Base-by-base conservation (phyloP, 2,113 vertebrate genomes). In the Platichthys stellatus region DNA sequence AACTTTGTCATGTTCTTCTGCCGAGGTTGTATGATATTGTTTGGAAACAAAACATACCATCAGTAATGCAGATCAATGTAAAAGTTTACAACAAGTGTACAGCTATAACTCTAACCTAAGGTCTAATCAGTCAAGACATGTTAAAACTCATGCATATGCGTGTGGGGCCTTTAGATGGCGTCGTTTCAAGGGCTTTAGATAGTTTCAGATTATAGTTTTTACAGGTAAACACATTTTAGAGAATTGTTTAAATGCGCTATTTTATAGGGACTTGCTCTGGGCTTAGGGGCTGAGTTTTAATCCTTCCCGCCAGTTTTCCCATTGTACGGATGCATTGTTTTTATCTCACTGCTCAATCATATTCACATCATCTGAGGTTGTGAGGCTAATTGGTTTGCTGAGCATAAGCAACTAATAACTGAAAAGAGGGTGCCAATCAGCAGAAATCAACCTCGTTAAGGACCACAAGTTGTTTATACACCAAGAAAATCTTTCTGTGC, bases 381-480 rank as follows among this genome's bases (percentile, higher is more conserved):
- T 81, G 70, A 21, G 35, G 72, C 79, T 86, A 90, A 88, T 89
- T 90, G 49, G 78, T 76, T 80, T 77, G 40, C 77, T 1, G 72
- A 77, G 72, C 65, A 89, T 51, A 82, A 89, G 85, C 69, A 85
- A 85, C 72, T 88, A 86, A 88, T 57, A 80, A 85, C 66, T 72
- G 66, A 83, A 78, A 83, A 71, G 66, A 67, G 31, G 66, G 67
- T 81, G 84, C 78, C 90, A 88, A 84, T 89, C 86, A 89, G 26
- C 60, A 71, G 80, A 61, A 81, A 72, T 86, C 80, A 76, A 71
- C 74, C 74, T 77, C 11, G 11, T 74, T 90, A 86, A 82, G 80
- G 79, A 85, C 72, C 76, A 54, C 71, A 76, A 72, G 78, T 83
- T 79, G 76, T 84, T 91, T 75, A 66, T 63, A 78, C 72, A 87